These are phyloP conservation scores for Smittia aterrima DNA, from an alignment of 2,888 invertebrate species.

Conservation along the genomic window DNA sequence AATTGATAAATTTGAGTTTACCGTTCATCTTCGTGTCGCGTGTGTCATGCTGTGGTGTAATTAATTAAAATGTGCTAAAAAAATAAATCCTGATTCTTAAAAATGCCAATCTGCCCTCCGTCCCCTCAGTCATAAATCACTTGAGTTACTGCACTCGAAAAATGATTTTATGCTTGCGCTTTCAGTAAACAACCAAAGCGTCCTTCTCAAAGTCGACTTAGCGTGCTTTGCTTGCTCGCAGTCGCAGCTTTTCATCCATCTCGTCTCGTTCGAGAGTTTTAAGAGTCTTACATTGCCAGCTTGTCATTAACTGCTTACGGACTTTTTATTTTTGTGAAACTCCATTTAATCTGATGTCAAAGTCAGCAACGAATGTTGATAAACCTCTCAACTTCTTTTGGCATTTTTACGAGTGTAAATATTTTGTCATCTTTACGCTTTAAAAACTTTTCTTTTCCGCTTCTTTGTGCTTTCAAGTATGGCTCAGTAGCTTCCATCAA, in stretches of 20 bases:
- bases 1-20: neutral
- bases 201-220: constrained; percentile 9
- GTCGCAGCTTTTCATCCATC: neutral
- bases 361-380: neutral
- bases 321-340: neutral
- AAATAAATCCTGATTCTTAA: neutral
- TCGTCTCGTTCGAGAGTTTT: neutral
- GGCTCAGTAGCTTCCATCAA: too few species aligned
- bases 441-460: neutral
- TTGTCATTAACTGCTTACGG: constrained; percentile 8
- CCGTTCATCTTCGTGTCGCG: neutral
- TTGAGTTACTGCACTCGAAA: neutral
- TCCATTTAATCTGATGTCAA: constrained; percentile 7
- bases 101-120: neutral
- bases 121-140: constrained; percentile 13
- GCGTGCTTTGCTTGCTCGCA: neutral
- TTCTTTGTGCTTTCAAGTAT: too few species aligned
- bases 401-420: neutral
- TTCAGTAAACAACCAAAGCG: constrained; percentile 4
- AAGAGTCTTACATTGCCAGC: constrained; percentile 4
- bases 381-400: neutral
- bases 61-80: constrained; percentile 14
- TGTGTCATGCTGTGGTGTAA: neutral
- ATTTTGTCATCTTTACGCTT: neutral
- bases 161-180: neutral